Percentiles rank a stretch among this genome's conserved stretches.
Conservation (phyloP, 2,888 invertebrate genomes). For the Drosophila rubida region DNA sequence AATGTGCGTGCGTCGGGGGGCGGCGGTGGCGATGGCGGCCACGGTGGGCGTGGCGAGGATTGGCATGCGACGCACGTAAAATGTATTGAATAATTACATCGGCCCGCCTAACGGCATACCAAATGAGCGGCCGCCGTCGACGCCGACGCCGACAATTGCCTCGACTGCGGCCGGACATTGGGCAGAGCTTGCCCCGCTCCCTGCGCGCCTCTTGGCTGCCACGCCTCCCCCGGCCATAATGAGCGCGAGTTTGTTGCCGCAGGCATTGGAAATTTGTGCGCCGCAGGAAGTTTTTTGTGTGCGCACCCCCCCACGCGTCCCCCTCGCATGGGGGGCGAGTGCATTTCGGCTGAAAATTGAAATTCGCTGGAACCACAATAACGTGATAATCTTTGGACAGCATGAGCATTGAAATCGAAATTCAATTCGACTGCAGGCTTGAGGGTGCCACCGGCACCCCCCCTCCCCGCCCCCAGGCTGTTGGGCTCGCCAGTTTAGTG, state of each 20-base stretch:
- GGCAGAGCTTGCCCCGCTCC: constrained; percentile 28
- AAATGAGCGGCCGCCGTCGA: constrained; percentile 39
- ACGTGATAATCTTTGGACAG: constrained; percentile 1
- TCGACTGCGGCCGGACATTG: constrained; percentile 45
- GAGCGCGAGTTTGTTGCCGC: constrained; percentile 61
- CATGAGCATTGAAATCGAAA: constrained; percentile 46
- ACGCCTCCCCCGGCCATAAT: constrained; percentile 57
- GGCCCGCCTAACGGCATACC: constrained; percentile 72
- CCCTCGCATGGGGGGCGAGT: too few species aligned
- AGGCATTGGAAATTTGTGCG: constrained; percentile 61
- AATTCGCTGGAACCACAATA: constrained; percentile 59
- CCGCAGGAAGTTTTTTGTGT: constrained; percentile 55
- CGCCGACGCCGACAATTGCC: constrained; percentile 46
- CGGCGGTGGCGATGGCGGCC: constrained; percentile 1
- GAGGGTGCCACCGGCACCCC: constrained; percentile 27
- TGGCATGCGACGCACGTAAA: constrained; percentile 74
- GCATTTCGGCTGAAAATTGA: constrained; percentile 69
- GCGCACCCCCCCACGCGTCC: neutral
- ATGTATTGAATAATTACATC: constrained; percentile 80
- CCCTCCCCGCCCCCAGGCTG: constrained; percentile 10
- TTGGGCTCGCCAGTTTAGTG: constrained; percentile 62
- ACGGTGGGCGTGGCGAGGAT: constrained; percentile 51
- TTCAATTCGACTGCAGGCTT: constrained; percentile 38
- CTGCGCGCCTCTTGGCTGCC: constrained; percentile 1
- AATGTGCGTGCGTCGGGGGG: constrained; percentile 1